A percentile compares a stretch with the other conserved stretches of the same genome.
Evolutionary conservation across 2,888 invertebrate genomes (phyloP).

Genomic region (Hedya salicella): DNA sequence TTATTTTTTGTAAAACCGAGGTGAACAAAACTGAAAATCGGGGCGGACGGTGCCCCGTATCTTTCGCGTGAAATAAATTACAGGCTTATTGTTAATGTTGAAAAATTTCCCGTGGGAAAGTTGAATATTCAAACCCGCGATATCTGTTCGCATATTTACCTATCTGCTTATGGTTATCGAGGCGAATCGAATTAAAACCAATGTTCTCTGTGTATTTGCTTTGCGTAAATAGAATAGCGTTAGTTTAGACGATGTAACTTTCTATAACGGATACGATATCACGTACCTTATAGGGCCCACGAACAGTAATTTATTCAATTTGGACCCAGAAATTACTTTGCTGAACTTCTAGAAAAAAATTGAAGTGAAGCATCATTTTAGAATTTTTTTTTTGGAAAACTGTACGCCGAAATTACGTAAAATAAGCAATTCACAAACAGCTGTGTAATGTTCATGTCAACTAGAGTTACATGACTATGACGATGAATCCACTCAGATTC

Average conservation of each 20-base stretch:
- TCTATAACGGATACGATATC: too few species aligned
- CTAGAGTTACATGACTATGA: too few species aligned
- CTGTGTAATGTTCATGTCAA: too few species aligned
- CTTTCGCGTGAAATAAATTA: conserved; percentile 58
- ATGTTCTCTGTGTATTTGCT: background rate
- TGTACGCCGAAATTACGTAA: too few species aligned
- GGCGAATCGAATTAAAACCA: background rate
- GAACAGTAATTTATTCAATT: too few species aligned
- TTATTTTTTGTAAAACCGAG: background rate
- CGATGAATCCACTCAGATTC: too few species aligned
- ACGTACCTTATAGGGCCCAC: too few species aligned
- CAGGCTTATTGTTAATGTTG: conserved; percentile 59
- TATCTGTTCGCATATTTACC: conserved; percentile 46
- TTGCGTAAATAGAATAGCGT: background rate
- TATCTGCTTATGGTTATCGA: conserved; percentile 18
- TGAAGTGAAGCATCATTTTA: too few species aligned
- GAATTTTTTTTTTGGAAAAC: too few species aligned
- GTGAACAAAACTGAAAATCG: conserved; percentile 14
- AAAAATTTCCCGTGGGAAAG: conserved; percentile 58
- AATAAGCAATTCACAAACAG: too few species aligned
- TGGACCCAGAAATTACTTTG: too few species aligned
- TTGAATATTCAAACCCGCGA: conserved; percentile 57
- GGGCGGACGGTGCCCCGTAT: conserved; percentile 46
- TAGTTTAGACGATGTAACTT: background rate
- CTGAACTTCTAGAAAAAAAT: too few species aligned